Evolutionary conservation across 23 tunicate genomes (phyloP).

Genomic region (Styela plicata): DNA sequence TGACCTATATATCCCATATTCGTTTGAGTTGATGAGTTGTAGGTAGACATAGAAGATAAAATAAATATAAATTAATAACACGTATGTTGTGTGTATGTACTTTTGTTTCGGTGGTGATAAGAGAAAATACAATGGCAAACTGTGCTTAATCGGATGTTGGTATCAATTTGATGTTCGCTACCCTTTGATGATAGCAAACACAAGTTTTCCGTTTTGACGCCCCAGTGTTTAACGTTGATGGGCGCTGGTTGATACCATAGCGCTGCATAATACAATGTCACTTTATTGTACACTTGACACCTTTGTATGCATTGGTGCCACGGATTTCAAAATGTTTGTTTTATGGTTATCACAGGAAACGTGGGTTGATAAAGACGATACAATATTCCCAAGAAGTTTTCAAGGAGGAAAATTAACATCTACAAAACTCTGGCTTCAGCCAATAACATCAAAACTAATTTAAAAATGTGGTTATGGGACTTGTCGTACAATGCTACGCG

Average conservation of each 20-base stretch:
- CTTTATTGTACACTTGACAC: neutral
- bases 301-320: neutral
- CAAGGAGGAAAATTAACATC: neutral
- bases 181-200: neutral
- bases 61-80: too few relatives aligned
- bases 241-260: neutral
- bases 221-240: neutral
- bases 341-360: neutral
- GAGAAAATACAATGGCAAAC: too few relatives aligned
- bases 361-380: neutral
- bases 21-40: neutral
- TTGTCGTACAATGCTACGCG: neutral
- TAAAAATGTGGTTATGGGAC: neutral
- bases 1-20: conserved; percentile 8
- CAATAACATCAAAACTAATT: neutral
- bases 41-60: neutral
- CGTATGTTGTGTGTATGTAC: too few relatives aligned
- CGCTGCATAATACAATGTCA: neutral
- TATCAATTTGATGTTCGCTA: neutral
- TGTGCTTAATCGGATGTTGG: neutral
- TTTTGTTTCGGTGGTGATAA: too few relatives aligned
- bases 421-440: neutral
- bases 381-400: too few relatives aligned
- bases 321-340: neutral
- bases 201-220: neutral